phyloP scores from a whole-genome alignment of 1,140 invertebrate genomes.

The Bacillus rossius region DNA sequence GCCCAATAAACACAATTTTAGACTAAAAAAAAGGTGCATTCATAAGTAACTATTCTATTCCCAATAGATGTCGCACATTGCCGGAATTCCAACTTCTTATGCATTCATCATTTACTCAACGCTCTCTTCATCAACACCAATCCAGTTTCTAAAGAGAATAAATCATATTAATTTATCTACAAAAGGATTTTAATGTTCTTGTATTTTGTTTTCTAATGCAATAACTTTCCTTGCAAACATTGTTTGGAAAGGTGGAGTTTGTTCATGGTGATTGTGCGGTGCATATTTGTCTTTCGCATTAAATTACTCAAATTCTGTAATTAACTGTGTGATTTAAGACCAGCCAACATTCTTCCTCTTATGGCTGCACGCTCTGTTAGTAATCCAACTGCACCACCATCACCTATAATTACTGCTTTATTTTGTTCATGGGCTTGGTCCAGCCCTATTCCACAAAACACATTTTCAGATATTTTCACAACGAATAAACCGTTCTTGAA shows the following conservation, averaged over 20 bases:
- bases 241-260: neutral
- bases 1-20: too few relatives aligned
- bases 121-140: neutral
- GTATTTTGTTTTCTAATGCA: neutral
- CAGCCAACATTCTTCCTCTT: slow-evolving; percentile 10
- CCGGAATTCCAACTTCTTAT: too few relatives aligned
- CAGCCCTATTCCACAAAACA: slow-evolving; percentile 19
- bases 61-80: too few relatives aligned
- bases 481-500: slow-evolving; percentile 6
- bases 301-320: slow-evolving; percentile 20
- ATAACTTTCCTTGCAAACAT: slow-evolving; percentile 11
- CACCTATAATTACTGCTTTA: slow-evolving; percentile 18
- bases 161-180: neutral
- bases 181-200: slow-evolving; percentile 8
- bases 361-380: slow-evolving; percentile 3
- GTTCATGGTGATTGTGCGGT: slow-evolving; percentile 12
- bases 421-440: slow-evolving; percentile 26
- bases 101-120: neutral
- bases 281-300: neutral
- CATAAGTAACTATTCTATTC: too few relatives aligned
- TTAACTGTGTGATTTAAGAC: slow-evolving; percentile 13
- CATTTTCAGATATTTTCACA: slow-evolving; percentile 10
- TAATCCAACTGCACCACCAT: slow-evolving; percentile 17
- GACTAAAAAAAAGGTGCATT: too few relatives aligned
- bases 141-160: neutral